Percentiles rank a stretch among this genome's conserved stretches.
Evolutionary conservation across 2,797 vertebrate genomes (phyloP).

Genomic region (Gallirallus australis): DNA sequence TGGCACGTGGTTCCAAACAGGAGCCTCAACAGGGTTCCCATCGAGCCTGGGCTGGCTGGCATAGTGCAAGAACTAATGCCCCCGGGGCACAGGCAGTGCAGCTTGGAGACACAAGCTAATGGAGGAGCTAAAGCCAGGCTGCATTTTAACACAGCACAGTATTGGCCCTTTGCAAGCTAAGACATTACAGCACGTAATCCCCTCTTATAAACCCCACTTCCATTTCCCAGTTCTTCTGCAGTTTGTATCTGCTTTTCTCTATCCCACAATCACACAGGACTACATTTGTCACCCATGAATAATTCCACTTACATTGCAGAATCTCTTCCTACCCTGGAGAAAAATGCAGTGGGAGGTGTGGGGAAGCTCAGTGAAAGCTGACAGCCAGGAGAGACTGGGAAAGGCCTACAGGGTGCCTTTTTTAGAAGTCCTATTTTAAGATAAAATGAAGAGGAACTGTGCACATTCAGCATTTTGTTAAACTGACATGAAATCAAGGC

Average conservation of each 20-base stretch:
- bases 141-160: background rate
- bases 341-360: slow-evolving; percentile 72
- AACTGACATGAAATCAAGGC: slow-evolving; percentile 62
- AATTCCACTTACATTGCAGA: slow-evolving; percentile 67
- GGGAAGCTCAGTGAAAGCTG: slow-evolving; percentile 74
- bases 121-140: background rate
- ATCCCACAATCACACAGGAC: slow-evolving; percentile 21
- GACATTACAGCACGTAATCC: background rate
- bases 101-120: background rate
- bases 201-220: background rate
- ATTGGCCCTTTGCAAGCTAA: background rate
- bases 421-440: slow-evolving; percentile 73
- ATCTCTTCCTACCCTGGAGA: slow-evolving; percentile 66
- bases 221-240: slow-evolving; percentile 15
- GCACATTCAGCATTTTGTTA: slow-evolving; percentile 71
- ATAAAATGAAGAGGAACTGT: slow-evolving; percentile 59
- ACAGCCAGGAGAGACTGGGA: slow-evolving; percentile 71
- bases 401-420: slow-evolving; percentile 63
- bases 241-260: slow-evolving; percentile 52
- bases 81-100: background rate
- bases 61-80: background rate
- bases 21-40: background rate
- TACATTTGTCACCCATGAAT: slow-evolving; percentile 69
- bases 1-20: background rate
- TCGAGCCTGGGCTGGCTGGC: background rate